Evolutionary conservation across 2,797 vertebrate species (phyloP), one percentile per base, ranked within the genome.

Genomic region (Parauchenoglanis ngamensis): DNA sequence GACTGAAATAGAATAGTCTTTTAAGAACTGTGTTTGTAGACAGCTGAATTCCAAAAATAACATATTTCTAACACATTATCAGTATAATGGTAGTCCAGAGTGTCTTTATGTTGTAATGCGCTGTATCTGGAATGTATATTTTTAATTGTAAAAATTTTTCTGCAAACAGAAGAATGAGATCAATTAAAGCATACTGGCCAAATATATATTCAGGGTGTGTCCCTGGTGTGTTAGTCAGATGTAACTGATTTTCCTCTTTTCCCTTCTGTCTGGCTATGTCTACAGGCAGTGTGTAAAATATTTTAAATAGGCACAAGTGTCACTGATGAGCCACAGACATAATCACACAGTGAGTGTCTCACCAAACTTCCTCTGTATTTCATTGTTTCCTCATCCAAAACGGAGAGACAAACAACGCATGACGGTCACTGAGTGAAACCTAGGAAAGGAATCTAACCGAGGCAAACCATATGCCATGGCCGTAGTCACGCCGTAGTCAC

Each of bases 351-450:
- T 86, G 85, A 83, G 84, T 59, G 78, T 59, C 79, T 86, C 73
- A 86, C 77, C 68, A 12, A 75, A 75, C 85, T 88, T 88, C 80
- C 88, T 86, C 67, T 85, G 87, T 49, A 31, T 80, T 88, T 85
- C 80, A 86, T 86, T 86, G 85, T 86, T 83, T 86, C 81, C 73
- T 88, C 19, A 68, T 83, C 85, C 88, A 63, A 88, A 88, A 79
- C 19, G 10, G 76, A 86, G 80, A 84, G 63, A 75, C 68, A 86
- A 88, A 86, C 84, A 86, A 84, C 10, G 63, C 73, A 79, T 61
- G 70, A 56, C 72, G 54, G 78, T 52, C 59, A 75, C 61, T 61
- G 61, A 83, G 85, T 84, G 73, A 82, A 85, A 76, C 67, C 65
- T 86, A 77, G 80, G 80, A 86, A 86, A 84, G 57, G 52, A 59